A percentile compares a stretch with the other conserved stretches of the same genome.
These are phyloP conservation scores for Cosmia pyralina DNA, from an alignment of 2,888 invertebrate genomes.

Conservation along the genomic window DNA sequence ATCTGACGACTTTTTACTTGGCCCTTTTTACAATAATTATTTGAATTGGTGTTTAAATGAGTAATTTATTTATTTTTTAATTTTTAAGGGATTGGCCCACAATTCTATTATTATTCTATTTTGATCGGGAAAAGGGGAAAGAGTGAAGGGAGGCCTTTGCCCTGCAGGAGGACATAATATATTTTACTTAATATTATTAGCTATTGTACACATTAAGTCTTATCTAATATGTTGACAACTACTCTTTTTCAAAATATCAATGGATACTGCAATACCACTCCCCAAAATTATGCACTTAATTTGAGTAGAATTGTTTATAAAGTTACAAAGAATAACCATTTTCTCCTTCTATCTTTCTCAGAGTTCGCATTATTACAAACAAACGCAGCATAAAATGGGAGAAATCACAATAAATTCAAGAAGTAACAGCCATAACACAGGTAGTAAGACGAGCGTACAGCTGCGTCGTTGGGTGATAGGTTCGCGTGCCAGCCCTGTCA, in stretches of 20 bases:
- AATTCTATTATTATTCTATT: no score
- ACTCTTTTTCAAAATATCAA: background rate
- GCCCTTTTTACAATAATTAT: background rate
- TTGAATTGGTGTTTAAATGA: background rate
- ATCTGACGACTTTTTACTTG: background rate
- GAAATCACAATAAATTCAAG: constrained; percentile 43
- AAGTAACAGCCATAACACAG: constrained; percentile 38
- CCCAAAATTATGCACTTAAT: background rate
- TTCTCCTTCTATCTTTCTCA: background rate
- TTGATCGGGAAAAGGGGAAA: no score
- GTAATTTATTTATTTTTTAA: background rate
- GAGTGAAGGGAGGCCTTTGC: no score
- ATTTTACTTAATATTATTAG: no score
- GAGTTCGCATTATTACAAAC: background rate
- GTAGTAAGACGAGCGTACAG: constrained; percentile 30
- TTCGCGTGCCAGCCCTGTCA: constrained; percentile 40
- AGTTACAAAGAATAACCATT: background rate
- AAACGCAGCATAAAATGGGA: constrained; percentile 11
- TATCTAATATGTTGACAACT: background rate
- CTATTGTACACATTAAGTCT: background rate
- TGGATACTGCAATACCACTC: background rate
- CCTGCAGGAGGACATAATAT: no score
- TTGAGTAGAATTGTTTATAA: background rate
- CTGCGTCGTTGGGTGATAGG: constrained; percentile 38
- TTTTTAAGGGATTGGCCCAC: no score